phyloP scores from a whole-genome alignment of 2,113 vertebrate genomes.

The Sinocyclocheilus anophthalmus region DNA sequence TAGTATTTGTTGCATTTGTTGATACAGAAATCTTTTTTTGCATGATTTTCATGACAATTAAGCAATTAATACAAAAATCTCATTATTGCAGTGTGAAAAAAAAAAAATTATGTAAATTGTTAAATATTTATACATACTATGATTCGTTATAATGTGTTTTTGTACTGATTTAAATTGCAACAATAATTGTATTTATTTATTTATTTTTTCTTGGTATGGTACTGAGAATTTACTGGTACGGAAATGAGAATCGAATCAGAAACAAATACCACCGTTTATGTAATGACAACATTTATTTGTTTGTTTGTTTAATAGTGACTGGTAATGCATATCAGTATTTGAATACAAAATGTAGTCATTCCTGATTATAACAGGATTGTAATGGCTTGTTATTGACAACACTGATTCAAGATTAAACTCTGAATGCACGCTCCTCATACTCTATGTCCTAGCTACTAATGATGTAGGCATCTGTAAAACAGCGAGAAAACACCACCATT shows the following conservation, averaged over 20 bases:
- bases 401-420: not conserved
- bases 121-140: too few relatives aligned
- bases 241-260: not conserved
- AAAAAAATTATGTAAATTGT: too few relatives aligned
- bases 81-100: not conserved
- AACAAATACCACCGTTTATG: not conserved
- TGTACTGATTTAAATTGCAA: not conserved
- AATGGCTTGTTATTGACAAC: not conserved
- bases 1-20: too few relatives aligned
- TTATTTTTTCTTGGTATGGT: not conserved
- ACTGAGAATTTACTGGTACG: not conserved
- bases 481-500: not conserved
- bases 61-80: not conserved
- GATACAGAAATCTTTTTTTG: too few relatives aligned
- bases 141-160: not conserved
- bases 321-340: not conserved
- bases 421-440: not conserved
- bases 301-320: not conserved
- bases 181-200: not conserved
- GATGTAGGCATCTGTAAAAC: not conserved
- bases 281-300: not conserved
- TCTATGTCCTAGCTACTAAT: not conserved
- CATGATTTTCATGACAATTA: not conserved
- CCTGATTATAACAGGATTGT: not conserved
- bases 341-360: not conserved